These are phyloP conservation scores for Aldrovandia affinis DNA, from an alignment of 2,797 vertebrate species.

Conservation along the genomic window DNA sequence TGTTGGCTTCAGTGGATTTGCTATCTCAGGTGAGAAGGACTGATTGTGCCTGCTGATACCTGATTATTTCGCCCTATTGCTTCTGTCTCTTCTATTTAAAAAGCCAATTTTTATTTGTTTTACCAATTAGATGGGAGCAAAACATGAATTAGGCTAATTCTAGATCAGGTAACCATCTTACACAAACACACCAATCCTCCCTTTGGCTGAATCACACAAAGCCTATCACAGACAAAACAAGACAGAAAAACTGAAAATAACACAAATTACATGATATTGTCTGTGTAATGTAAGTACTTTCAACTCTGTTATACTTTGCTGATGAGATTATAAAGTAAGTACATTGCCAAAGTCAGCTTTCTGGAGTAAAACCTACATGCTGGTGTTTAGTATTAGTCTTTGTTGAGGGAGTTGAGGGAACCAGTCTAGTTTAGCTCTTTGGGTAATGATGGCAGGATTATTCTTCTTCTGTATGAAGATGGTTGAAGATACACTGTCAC, in stretches of 20 bases:
- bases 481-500: background rate
- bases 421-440: background rate
- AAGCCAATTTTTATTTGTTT: background rate
- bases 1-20: conserved; percentile 91
- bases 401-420: background rate
- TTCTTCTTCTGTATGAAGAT: background rate
- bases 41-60: conserved; percentile 74
- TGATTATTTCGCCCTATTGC: conserved; percentile 48
- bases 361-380: background rate
- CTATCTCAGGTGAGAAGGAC: conserved; percentile 83
- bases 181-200: background rate
- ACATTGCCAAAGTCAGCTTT: background rate
- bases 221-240: background rate
- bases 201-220: background rate
- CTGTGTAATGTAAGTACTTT: background rate
- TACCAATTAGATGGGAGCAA: background rate
- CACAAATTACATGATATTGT: background rate
- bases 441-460: background rate
- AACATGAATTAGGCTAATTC: background rate
- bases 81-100: background rate
- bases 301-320: background rate
- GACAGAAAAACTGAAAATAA: background rate
- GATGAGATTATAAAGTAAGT: background rate
- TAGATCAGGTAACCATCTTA: background rate
- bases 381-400: background rate